Evolutionary conservation across 1,140 invertebrate genomes (phyloP), one percentile per base, ranked within the genome.

Genomic region (Brachionus calyciflorus): DNA sequence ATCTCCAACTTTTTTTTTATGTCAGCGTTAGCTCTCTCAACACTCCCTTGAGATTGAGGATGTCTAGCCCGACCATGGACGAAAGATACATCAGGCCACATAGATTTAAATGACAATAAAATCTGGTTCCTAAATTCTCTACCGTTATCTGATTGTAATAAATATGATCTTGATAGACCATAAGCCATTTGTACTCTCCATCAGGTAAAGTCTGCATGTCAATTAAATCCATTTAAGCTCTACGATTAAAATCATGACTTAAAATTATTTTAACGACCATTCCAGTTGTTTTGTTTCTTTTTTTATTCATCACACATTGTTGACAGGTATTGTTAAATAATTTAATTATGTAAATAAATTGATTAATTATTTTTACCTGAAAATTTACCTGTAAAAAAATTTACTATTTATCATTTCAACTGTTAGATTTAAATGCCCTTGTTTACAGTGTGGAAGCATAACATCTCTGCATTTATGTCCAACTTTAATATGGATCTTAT

Each of bases 41-140:
- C 77, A 24, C 33, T 77, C 10, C 81, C 79, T 57, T 81, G 79
- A 17, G 51, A 78, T 69, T 81, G 80, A n/a, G 78, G 77, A 77
- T 81, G 79, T n/a, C 77, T 33, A 30, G 79, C 76, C 33, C 78
- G 81, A n/a, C 80, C 78, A 69, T 81, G 73, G 19, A 80, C 78
- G 0, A 79, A 77, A 9, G 60, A 77, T 0, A 80, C 24, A 17
- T 79, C 73, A 7, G 78, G 78, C 69, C 78, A 79, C 19, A 79
- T 26, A 1, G 55, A n/a, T 57, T 78, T 79, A 17, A 81, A 57
- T 19, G 78, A 77, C 12, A 12, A 33, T 7, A 81, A 65, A 12
- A 80, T n/a, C n/a, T n/a, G n/a, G n/a, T n/a, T n/a, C 24, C 5
- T 46, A 33, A 81, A 80, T 51, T 81, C 77, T 26, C 5, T 14